A percentile compares a stretch with the other conserved stretches of the same genome.
Conservation (phyloP, 2,113 vertebrate genomes). For the Bambusicola thoracicus region DNA sequence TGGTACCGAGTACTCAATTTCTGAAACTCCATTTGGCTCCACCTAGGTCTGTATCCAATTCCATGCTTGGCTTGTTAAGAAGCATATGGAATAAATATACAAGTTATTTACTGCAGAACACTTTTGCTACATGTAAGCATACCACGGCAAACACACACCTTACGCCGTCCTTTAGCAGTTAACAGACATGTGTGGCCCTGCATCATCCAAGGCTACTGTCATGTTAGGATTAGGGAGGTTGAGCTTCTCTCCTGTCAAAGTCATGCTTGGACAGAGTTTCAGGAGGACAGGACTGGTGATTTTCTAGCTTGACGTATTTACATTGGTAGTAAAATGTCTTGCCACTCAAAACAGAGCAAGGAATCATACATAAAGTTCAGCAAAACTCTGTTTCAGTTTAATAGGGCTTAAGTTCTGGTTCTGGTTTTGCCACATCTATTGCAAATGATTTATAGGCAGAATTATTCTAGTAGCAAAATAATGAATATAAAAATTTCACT, state of each 20-base stretch:
- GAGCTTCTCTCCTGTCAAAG: background rate
- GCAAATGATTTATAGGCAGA: background rate
- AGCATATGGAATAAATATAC: background rate
- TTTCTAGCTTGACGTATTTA: background rate
- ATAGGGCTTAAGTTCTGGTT: background rate
- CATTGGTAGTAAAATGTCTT: background rate
- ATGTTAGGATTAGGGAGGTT: background rate
- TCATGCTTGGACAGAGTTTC: background rate
- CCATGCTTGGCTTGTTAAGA: background rate
- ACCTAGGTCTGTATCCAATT: background rate
- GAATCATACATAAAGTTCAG: background rate
- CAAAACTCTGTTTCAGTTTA: background rate
- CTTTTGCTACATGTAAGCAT: background rate
- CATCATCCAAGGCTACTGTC: background rate
- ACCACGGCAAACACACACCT: background rate
- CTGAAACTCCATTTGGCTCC: background rate
- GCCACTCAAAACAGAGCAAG: background rate
- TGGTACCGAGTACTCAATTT: background rate
- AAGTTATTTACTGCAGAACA: background rate
- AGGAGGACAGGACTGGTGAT: background rate
- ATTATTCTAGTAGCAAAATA: rapidly evolving
- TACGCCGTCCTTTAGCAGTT: background rate
- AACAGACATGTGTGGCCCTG: background rate
- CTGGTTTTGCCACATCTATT: background rate
- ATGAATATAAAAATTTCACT: background rate